These are phyloP conservation scores for Plotosus lineatus DNA, from an alignment of 2,113 vertebrate genomes.

Conservation along the genomic window DNA sequence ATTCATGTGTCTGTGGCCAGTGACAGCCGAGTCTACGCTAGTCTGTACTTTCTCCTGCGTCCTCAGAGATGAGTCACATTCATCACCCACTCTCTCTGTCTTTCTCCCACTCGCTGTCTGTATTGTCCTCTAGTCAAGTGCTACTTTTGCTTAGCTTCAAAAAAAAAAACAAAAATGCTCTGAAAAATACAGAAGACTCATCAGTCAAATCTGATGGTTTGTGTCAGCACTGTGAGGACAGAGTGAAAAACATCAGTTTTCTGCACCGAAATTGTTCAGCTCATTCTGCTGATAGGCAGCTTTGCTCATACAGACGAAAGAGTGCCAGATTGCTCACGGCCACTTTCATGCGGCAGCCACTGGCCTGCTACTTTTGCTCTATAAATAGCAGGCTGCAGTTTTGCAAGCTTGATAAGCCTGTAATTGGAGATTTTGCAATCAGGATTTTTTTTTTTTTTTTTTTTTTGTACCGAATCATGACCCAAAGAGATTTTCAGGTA, in stretches of 20 bases:
- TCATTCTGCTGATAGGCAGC: constrained; percentile 31
- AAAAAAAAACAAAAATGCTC: background rate
- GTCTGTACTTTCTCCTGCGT: constrained; percentile 51
- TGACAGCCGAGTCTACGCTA: constrained; percentile 51
- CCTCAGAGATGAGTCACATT: constrained; percentile 57
- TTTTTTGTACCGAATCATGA: constrained; percentile 49
- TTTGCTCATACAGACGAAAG: constrained; percentile 21
- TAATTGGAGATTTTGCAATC: constrained; percentile 54
- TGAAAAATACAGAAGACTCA: constrained; percentile 41
- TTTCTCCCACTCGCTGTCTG: constrained; percentile 29
- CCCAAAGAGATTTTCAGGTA: constrained; percentile 46
- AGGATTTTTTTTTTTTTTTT: too few species aligned
- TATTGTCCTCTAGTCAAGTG: constrained; percentile 47
- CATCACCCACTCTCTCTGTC: constrained; percentile 45
- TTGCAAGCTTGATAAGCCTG: constrained; percentile 53
- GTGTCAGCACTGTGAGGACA: constrained; percentile 37
- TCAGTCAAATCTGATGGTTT: constrained; percentile 53
- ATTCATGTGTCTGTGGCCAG: constrained; percentile 57
- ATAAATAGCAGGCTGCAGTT: constrained; percentile 53
- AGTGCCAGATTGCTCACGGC: constrained; percentile 47
- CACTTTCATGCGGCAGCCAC: constrained; percentile 45
- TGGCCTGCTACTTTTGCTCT: constrained; percentile 48
- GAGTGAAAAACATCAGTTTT: constrained; percentile 37
- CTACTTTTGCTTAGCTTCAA: constrained; percentile 52
- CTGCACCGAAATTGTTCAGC: constrained; percentile 34